phyloP scores from a whole-genome alignment of 2,888 invertebrate species.

The Callyntrura sp. region DNA sequence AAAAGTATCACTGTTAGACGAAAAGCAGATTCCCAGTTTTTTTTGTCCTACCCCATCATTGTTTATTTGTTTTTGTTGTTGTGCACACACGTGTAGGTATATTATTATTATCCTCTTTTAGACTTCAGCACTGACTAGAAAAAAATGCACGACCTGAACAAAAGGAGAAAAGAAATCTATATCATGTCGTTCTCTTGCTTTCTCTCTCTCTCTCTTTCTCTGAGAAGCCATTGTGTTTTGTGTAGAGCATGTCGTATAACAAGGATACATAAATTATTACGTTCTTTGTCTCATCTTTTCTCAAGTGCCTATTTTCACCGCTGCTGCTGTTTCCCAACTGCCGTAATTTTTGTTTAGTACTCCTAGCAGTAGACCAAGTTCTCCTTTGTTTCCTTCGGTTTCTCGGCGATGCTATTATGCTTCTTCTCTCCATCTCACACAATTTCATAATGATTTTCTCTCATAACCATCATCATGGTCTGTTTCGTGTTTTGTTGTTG shows the following conservation, averaged over 20 bases:
- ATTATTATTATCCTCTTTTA: no score
- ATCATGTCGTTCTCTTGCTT: neutral
- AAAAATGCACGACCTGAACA: conserved; percentile 17
- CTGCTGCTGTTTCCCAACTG: conserved; percentile 27
- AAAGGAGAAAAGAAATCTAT: conserved; percentile 51
- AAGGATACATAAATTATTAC: conserved; percentile 13
- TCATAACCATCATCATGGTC: neutral
- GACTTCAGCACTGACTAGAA: no score
- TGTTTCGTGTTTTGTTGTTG: conserved; percentile 14
- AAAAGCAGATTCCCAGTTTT: no score
- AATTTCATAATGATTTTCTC: neutral
- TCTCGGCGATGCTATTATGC: no score
- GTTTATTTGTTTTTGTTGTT: neutral
- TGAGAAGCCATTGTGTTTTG: conserved; percentile 39
- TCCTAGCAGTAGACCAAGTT: conserved; percentile 39
- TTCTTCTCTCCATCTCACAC: neutral
- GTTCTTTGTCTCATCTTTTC: conserved; percentile 54
- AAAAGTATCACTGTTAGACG: no score
- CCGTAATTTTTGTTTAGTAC: conserved; percentile 20
- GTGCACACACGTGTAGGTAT: neutral
- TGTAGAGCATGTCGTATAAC: no score
- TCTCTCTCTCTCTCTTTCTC: conserved; percentile 21
- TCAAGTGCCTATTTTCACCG: conserved; percentile 62
- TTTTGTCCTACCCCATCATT: no score
- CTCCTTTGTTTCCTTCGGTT: neutral